A percentile compares a stretch with the other conserved stretches of the same genome.
phyloP scores from a whole-genome alignment of 1,140 invertebrate genomes.

The Gryon sp. region DNA sequence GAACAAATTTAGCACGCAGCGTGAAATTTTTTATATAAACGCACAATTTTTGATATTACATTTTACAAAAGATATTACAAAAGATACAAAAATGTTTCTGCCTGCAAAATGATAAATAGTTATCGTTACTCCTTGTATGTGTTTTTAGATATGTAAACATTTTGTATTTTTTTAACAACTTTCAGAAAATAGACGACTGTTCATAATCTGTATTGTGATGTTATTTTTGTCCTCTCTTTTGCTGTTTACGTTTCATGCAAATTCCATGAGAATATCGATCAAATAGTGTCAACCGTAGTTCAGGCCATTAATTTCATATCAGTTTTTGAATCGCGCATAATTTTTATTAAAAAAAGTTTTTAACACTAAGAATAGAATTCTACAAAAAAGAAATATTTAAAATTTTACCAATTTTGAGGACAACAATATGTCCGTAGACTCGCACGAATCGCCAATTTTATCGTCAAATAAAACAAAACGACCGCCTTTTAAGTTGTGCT shows the following conservation, averaged over 20 bases:
- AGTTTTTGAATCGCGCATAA: too few relatives aligned
- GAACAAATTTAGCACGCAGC: conserved; percentile 17
- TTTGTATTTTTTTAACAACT: conserved; percentile 52
- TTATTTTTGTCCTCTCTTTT: neutral
- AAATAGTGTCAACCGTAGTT: conserved; percentile 61
- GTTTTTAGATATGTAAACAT: conserved; percentile 17
- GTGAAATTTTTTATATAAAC: neutral
- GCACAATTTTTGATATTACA: neutral
- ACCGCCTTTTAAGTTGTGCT: conserved; percentile 72
- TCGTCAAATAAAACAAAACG: conserved; percentile 46
- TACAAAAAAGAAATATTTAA: too few relatives aligned
- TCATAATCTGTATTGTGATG: too few relatives aligned
- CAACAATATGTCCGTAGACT: conserved; percentile 53
- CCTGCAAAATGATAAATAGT: too few relatives aligned
- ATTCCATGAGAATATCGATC: conserved; percentile 67
- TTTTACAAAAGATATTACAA: too few relatives aligned
- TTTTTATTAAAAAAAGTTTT: too few relatives aligned
- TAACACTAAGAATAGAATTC: too few relatives aligned
- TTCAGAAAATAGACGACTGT: too few relatives aligned
- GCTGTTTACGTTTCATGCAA: conserved; percentile 19
- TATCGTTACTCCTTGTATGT: too few relatives aligned
- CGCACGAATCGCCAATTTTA: conserved; percentile 30
- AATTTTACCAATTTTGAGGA: conserved; percentile 1
- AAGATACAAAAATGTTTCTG: too few relatives aligned
- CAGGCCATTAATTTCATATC: conserved; percentile 5